Base-by-base conservation (phyloP, 2,888 invertebrate genomes). In the Pocota personata region DNA sequence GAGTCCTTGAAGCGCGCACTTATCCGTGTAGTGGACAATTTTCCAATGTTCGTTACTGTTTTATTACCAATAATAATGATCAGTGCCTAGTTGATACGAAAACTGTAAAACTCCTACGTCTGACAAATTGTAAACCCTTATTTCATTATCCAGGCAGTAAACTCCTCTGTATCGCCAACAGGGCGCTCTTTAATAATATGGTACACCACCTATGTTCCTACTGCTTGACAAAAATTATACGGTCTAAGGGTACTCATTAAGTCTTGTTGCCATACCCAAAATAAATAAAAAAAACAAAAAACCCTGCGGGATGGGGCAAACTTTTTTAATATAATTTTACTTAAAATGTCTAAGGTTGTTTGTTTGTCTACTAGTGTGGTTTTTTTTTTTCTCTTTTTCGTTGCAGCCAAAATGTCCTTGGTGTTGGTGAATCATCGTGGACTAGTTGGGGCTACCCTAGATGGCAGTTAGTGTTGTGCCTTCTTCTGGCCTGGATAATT, bases 391-490 rank as follows among this genome's bases (percentile, higher is more conserved):
- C 27, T 73, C 78, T 82, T 72, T 88, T 37, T 88, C 27, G 75
- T 91, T 93, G 88, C 92, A 97, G 97, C 89, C 94, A 95, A 88
- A 95, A 96, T 89, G 97, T 97, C 7, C 93, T 98, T 32, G 96
- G 97, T 40, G 93, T 96, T 84, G 95, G 95, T 0, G 93, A 93
- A 21, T 94, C 97, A 2, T 64, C 88, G 14, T 95, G 95, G 95
- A 95, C 96, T 62, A 94, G 96, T 88, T 95, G 96, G 91, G 97
- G 97, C 0, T 91, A 93, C 0, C 93, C 98, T 19, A 95, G 96
- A 88, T 97, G 97, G 96, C 96, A 97, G 91, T 93, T 98, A 69
- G 96, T 97, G 0, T 94, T 96, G 3, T 96, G 96, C 88, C 94
- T 98, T 4, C 93, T 96, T 35, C 92, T 96, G 0, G 95, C 96